These are phyloP conservation scores for Halotydeus destructor DNA, from an alignment of 1,140 invertebrate species.

Conservation along the genomic window DNA sequence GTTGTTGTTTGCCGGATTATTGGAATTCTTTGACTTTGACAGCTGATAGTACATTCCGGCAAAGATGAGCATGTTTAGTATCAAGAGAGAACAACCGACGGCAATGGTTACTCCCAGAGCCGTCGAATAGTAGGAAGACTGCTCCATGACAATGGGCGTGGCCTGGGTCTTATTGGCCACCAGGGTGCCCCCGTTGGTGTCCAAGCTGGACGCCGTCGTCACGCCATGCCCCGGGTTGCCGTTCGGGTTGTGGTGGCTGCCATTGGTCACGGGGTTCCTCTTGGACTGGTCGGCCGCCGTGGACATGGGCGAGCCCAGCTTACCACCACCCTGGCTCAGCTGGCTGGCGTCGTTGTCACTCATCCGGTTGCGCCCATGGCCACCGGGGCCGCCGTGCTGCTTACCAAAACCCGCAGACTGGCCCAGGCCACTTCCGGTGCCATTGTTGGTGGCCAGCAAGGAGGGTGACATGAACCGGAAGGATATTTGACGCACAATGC, in stretches of 20 bases:
- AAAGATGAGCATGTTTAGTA: conserved; percentile 78
- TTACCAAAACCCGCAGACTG: background rate
- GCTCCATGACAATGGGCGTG: conserved; percentile 4
- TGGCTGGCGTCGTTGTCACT: background rate
- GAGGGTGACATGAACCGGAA: background rate
- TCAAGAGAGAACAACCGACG: conserved; percentile 62
- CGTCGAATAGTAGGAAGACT: conserved; percentile 57
- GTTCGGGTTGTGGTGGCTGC: background rate
- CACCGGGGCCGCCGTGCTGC: too few relatives aligned
- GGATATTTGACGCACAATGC: conserved; percentile 14
- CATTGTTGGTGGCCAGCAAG: background rate
- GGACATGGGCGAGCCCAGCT: background rate
- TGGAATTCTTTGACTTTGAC: too few relatives aligned
- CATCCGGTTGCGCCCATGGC: too few relatives aligned
- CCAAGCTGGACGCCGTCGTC: background rate
- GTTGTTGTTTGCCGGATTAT: background rate
- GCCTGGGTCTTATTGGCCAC: conserved; percentile 1
- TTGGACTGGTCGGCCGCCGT: background rate
- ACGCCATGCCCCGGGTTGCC: background rate
- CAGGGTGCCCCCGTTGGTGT: too few relatives aligned
- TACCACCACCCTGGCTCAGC: background rate
- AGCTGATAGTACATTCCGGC: conserved; percentile 74
- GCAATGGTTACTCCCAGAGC: conserved; percentile 72
- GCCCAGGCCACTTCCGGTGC: background rate
- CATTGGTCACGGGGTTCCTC: background rate